phyloP scores from a whole-genome alignment of 2,113 vertebrate genomes.

The Alectura lathami region DNA sequence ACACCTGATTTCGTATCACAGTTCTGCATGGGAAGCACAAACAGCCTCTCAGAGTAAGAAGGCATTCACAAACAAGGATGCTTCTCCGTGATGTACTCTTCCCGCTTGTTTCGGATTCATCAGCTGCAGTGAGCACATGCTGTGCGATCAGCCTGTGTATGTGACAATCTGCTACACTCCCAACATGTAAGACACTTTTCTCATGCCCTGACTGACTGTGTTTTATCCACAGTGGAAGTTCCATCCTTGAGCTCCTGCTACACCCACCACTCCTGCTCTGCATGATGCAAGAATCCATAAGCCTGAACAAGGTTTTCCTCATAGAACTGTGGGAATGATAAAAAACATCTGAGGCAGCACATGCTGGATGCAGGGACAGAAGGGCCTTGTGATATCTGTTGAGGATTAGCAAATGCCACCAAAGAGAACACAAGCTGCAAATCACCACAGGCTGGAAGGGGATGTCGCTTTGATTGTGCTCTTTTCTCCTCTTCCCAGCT shows the following conservation, averaged over 20 bases:
- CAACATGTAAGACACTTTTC: background rate
- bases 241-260: background rate
- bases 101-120: background rate
- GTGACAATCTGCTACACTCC: background rate
- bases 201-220: background rate
- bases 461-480: background rate
- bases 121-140: background rate
- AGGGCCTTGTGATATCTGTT: background rate
- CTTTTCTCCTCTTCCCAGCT: background rate
- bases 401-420: background rate
- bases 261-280: background rate
- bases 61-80: background rate
- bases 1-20: background rate
- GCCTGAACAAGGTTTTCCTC: background rate
- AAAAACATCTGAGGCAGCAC: background rate
- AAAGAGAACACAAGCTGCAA: background rate
- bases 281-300: background rate
- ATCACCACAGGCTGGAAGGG: background rate
- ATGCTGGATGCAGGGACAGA: background rate
- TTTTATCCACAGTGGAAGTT: background rate
- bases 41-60: background rate
- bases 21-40: background rate
- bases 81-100: background rate
- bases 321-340: background rate
- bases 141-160: background rate